These are phyloP conservation scores for Poicephalus meyeri DNA, from an alignment of 2,113 vertebrate genomes.

Conservation along the genomic window DNA sequence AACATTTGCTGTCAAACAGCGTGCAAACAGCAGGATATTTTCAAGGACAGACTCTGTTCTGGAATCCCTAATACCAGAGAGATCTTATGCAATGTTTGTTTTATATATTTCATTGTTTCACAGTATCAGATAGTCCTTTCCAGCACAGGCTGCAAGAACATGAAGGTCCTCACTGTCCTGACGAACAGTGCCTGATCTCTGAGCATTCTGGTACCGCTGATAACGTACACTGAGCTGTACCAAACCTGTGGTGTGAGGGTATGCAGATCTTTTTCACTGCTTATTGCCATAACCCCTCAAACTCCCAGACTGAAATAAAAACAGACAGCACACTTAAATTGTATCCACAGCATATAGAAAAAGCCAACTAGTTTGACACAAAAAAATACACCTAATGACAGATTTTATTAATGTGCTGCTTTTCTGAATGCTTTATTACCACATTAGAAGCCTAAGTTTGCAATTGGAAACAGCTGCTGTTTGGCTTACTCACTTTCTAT, in stretches of 20 bases:
- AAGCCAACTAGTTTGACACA: not conserved
- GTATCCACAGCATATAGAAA: not conserved
- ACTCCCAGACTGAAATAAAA: not conserved
- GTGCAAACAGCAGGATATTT: not conserved
- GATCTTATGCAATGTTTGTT: not conserved
- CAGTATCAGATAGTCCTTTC: not conserved
- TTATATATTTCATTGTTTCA: not conserved
- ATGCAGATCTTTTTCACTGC: not conserved
- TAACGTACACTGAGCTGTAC: fast-evolving
- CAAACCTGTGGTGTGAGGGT: not conserved
- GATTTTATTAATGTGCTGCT: not conserved
- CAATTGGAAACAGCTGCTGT: conserved; percentile 42
- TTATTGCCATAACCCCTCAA: not conserved
- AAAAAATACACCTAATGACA: not conserved
- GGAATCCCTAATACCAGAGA: not conserved
- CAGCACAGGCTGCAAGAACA: not conserved
- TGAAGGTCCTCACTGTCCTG: not conserved
- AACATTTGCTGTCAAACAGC: not conserved
- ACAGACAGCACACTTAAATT: not conserved
- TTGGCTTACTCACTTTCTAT: conserved; percentile 6
- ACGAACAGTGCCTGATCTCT: not conserved
- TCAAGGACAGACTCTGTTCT: not conserved
- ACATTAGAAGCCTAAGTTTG: not conserved
- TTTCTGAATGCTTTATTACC: not conserved
- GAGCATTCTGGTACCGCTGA: not conserved